Conservation (phyloP, 2,888 invertebrate genomes). For the Phengaris arion region DNA sequence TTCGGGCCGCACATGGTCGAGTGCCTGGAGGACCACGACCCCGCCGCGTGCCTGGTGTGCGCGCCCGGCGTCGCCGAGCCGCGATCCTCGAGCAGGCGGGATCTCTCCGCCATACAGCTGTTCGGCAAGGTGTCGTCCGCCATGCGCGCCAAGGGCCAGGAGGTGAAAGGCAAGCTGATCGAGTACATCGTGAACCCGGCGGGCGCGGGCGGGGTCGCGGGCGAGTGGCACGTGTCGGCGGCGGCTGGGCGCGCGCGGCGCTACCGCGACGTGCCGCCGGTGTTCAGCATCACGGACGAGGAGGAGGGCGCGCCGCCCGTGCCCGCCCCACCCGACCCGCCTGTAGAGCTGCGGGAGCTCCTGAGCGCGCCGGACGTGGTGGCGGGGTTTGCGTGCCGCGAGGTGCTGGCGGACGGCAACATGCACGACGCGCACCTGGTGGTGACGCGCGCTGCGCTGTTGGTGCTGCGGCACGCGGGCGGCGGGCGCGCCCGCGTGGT, state of each 20-base stretch:
- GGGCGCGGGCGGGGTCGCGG: conserved; percentile 85
- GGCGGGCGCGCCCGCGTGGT: conserved; percentile 90
- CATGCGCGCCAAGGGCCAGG: conserved; percentile 94
- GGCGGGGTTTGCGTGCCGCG: conserved; percentile 93
- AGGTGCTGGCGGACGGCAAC: conserved; percentile 92
- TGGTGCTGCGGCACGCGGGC: conserved; percentile 90
- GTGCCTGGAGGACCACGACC: conserved; percentile 91
- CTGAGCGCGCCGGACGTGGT: conserved; percentile 84
- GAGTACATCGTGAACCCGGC: conserved; percentile 94
- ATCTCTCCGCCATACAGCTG: conserved; percentile 81
- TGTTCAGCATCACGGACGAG: conserved; percentile 97
- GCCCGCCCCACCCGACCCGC: conserved; percentile 31
- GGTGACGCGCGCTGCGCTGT: conserved; percentile 87
- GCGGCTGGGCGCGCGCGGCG: conserved; percentile 91
- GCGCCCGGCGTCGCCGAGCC: conserved; percentile 82
- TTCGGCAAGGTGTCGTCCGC: conserved; percentile 91
- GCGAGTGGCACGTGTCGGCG: conserved; percentile 91
- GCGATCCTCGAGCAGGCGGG: conserved; percentile 80
- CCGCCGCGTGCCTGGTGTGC: conserved; percentile 89
- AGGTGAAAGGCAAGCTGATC: conserved; percentile 93
- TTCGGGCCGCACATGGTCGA: conserved; percentile 89
- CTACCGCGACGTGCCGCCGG: conserved; percentile 93
- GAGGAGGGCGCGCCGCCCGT: conserved; percentile 65
- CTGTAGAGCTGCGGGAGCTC: conserved; percentile 77
- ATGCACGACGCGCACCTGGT: conserved; percentile 93